These are phyloP conservation scores for Aurelia sp. DNA, from an alignment of 30 jellyfish, hydroid and myxozoan species.

Conservation along the genomic window DNA sequence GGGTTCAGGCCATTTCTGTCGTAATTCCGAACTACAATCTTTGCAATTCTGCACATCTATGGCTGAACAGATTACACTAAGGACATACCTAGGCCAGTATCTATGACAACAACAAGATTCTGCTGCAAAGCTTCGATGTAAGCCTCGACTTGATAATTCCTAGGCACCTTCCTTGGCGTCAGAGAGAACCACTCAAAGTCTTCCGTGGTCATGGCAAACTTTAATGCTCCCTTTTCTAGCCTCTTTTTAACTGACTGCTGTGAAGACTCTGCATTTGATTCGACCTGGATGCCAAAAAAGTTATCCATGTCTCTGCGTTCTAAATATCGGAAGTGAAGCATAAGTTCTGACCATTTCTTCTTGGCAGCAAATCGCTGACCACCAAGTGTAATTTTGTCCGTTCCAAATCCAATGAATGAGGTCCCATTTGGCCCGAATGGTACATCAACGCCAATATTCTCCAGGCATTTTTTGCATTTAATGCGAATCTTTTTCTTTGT, in stretches of 20 bases:
- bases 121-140: constrained; percentile 77
- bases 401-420: constrained; percentile 54
- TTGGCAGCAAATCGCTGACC: constrained; percentile 41
- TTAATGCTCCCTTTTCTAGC: not conserved
- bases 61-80: not conserved
- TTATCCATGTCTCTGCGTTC: constrained; percentile 59
- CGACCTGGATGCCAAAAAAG: constrained; percentile 39
- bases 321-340: constrained; percentile 17
- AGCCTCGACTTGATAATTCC: constrained; percentile 78
- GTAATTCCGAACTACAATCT: not conserved
- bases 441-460: constrained; percentile 55
- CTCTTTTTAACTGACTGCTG: not conserved
- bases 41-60: not conserved
- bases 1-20: not conserved
- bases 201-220: constrained; percentile 19
- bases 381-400: constrained; percentile 44
- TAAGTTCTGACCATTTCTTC: constrained; percentile 60
- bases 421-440: constrained; percentile 82
- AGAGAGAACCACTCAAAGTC: constrained; percentile 76
- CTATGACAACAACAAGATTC: constrained; percentile 69
- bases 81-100: constrained; percentile 76
- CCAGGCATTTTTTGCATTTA: constrained; percentile 63
- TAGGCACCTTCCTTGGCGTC: constrained; percentile 63
- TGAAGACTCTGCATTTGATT: not conserved
- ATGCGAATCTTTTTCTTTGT: constrained; percentile 53